phyloP scores from a whole-genome alignment of 2,797 vertebrate genomes.

The Myripristis murdjan region DNA sequence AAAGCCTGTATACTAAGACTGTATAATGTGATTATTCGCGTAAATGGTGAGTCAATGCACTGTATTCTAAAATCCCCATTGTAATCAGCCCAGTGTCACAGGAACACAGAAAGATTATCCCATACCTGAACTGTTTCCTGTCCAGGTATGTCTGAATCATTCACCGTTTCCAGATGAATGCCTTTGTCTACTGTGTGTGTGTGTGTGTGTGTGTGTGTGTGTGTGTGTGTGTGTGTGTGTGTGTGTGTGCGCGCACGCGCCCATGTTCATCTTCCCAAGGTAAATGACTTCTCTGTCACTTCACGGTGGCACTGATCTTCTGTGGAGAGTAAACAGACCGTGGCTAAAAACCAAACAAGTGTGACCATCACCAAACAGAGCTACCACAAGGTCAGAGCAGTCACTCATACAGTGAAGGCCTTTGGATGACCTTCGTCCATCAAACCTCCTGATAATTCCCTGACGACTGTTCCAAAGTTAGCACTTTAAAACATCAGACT shows the following conservation, averaged over 20 bases:
- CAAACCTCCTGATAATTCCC: background rate
- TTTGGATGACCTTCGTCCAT: constrained; percentile 29
- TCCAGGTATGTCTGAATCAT: background rate
- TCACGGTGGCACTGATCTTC: constrained; percentile 21
- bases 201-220: constrained; percentile 7
- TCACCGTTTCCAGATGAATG: background rate
- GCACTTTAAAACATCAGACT: background rate
- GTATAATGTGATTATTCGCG: too few relatives aligned
- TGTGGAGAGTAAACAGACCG: constrained; percentile 39
- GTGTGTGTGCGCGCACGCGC: background rate
- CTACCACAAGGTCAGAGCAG: constrained; percentile 27
- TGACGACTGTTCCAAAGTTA: background rate
- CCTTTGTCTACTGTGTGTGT: background rate
- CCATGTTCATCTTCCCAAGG: too few relatives aligned
- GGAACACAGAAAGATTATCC: too few relatives aligned
- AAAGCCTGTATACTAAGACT: too few relatives aligned
- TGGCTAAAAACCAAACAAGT: constrained; percentile 41
- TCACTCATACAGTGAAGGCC: background rate
- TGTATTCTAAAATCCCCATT: background rate
- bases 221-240: constrained; percentile 7
- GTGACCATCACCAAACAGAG: constrained; percentile 3
- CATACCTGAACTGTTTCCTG: too few relatives aligned
- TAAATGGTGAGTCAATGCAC: background rate
- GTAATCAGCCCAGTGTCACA: background rate
- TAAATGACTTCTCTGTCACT: constrained; percentile 59